Base-by-base conservation (phyloP, 2,113 vertebrate species). In the Brienomyrus longianalis region DNA sequence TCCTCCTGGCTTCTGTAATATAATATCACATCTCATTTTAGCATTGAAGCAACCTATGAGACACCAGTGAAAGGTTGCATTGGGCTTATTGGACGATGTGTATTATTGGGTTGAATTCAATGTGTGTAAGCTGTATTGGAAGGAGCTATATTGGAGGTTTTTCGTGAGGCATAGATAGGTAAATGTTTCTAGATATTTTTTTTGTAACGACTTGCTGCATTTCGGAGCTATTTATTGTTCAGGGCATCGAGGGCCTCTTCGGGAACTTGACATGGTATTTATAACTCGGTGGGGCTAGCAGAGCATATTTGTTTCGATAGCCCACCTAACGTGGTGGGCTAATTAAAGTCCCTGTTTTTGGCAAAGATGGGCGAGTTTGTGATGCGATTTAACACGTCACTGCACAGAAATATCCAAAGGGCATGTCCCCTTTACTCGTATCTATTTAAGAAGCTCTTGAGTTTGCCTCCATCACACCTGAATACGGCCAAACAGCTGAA, bases 311-410 rank as follows among this genome's bases (percentile, higher is more conserved):
- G 83, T 48, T 47, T 84, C 8, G 45, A 21, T 45, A 11, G 83
- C 21, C 45, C 43, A 84, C 83, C 8, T 35, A 74, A 83, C 8
- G 70, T 89, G 15, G 13, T 52, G 50, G 27, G 47, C n/a, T 89
- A 47, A 45, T 39, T 80, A 83, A 89, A n/a, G 27, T 83, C 23
- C 84, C 54, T 47, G 15, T 39, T 86, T 11, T 86, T 52, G 89
- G 83, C 54, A 89, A 66, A 89, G 89, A 86, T 89, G 31, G 17
- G 39, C 54, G 54, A 83, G 35, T 52, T 85, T 89, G 51, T 84
- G 48, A 56, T 83, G 66, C 39, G 15, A 84, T 89, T 89, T 15
- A 77, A 89, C 77, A 74, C 39, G 80, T 83, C 77, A 59, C 52
- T 23, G 39, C 52, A 35, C 51, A 66, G 56, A 86, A 48, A 59